Evolutionary conservation across 2,797 vertebrate genomes (phyloP).

Genomic region (Gobio occitaniae): DNA sequence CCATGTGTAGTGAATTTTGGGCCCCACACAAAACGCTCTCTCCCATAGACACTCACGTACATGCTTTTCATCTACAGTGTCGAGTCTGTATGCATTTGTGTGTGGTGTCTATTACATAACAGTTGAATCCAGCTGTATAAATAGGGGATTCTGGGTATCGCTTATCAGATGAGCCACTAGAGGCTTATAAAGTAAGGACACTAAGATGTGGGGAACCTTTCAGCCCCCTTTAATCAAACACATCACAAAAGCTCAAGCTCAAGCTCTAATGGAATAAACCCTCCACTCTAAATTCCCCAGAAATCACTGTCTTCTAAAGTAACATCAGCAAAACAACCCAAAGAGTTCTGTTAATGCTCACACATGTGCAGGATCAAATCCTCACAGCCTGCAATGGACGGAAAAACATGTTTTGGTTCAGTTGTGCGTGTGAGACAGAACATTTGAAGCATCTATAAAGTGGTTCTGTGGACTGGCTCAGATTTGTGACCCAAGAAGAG

Average conservation of each 20-base stretch:
- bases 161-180: constrained; percentile 48
- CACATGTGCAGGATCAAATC: background rate
- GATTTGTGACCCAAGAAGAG: constrained; percentile 5
- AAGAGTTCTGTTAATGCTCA: constrained; percentile 12
- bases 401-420: constrained; percentile 16
- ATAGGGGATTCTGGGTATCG: constrained; percentile 28
- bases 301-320: background rate
- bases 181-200: constrained; percentile 37
- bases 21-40: constrained; percentile 23
- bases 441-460: background rate
- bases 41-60: background rate
- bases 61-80: background rate
- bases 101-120: constrained; percentile 37
- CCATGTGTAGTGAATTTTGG: constrained; percentile 75
- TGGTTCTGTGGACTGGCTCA: background rate
- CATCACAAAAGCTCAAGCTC: constrained; percentile 11
- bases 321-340: constrained; percentile 26
- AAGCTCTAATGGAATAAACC: constrained; percentile 8
- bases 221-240: constrained; percentile 34
- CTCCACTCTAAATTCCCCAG: background rate
- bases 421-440: background rate
- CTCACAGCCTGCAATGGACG: background rate
- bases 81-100: constrained; percentile 22
- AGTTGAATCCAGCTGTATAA: constrained; percentile 57
- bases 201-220: constrained; percentile 30